phyloP scores from a whole-genome alignment of 2,888 invertebrate species.

The Thymelicus lineola region DNA sequence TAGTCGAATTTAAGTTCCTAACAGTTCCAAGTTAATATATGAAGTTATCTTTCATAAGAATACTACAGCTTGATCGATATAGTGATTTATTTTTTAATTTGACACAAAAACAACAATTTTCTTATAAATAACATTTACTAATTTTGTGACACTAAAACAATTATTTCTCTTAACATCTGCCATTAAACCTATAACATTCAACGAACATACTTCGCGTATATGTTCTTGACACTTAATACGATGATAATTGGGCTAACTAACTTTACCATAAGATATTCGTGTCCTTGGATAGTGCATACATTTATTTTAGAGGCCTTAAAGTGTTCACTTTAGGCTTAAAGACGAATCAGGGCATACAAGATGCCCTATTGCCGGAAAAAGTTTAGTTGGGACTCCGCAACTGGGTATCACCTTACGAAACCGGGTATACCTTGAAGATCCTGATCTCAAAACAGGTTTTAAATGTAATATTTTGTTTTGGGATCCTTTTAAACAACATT shows the following conservation, averaged over 20 bases:
- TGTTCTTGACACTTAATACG: conserved; percentile 1
- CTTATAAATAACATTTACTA: conserved; percentile 3
- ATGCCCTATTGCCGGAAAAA: too few species aligned
- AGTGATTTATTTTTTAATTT: neutral
- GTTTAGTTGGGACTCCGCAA: too few species aligned
- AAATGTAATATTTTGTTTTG: too few species aligned
- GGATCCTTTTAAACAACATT: too few species aligned
- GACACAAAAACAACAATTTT: neutral
- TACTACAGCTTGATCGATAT: neutral
- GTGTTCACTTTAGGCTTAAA: neutral
- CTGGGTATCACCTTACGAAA: too few species aligned
- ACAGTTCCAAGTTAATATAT: neutral
- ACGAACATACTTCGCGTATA: neutral
- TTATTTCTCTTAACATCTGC: neutral
- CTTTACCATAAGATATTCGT: neutral
- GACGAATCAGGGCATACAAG: too few species aligned
- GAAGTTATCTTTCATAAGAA: neutral
- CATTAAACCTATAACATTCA: neutral
- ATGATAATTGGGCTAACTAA: conserved; percentile 15
- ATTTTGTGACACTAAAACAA: conserved; percentile 11
- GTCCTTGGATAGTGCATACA: neutral
- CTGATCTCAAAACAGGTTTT: too few species aligned
- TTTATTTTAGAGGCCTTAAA: neutral
- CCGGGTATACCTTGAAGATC: too few species aligned
- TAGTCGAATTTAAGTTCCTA: neutral